phyloP scores from a whole-genome alignment of 2,797 vertebrate species.

The Glyptemys insculpta region DNA sequence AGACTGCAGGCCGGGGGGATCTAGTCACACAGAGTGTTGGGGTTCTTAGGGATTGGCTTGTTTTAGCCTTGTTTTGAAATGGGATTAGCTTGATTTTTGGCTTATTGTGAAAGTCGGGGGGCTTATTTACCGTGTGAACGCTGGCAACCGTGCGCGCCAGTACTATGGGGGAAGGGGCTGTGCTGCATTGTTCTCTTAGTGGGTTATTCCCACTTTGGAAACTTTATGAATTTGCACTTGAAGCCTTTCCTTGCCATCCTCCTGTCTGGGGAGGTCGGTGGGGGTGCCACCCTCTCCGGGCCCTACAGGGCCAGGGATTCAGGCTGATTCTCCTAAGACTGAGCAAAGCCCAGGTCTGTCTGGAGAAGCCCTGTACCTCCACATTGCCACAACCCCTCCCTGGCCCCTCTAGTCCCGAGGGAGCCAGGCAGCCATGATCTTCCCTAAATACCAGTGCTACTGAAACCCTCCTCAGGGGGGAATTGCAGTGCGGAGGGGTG shows the following conservation, averaged over 20 bases:
- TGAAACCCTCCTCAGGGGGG: not conserved
- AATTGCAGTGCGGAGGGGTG: not conserved
- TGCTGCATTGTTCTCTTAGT: not conserved
- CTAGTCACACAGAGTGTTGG: too few species aligned
- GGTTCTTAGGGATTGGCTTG: too few species aligned
- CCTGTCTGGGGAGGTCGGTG: not conserved
- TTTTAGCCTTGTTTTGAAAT: too few species aligned
- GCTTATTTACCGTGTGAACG: too few species aligned
- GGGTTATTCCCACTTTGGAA: not conserved
- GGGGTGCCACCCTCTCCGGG: not conserved
- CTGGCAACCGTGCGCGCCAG: too few species aligned
- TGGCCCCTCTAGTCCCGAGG: not conserved
- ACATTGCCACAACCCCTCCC: not conserved
- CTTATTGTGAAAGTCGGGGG: too few species aligned
- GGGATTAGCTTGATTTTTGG: too few species aligned
- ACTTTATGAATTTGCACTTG: not conserved
- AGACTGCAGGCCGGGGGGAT: too few species aligned
- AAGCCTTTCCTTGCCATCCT: not conserved
- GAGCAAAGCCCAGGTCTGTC: not conserved
- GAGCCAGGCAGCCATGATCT: not conserved
- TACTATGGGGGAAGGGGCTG: not conserved
- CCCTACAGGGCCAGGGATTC: not conserved
- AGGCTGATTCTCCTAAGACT: not conserved
- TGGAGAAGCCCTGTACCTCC: not conserved
- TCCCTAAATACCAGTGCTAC: not conserved